Conservation (phyloP, 2,113 vertebrate genomes). For the Pelmatolapia mariae region DNA sequence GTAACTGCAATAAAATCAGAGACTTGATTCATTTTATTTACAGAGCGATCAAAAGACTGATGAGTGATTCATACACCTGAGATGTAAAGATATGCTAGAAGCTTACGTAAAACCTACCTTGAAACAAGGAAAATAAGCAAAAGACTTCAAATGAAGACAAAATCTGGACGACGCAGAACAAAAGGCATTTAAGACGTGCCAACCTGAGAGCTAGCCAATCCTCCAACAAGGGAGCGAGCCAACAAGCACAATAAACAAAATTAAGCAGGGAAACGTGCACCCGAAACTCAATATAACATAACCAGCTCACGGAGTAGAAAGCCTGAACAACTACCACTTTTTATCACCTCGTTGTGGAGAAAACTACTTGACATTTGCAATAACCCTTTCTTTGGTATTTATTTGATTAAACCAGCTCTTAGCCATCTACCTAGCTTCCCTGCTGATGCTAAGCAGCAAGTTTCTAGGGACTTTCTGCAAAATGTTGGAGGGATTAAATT, state of each 20-base stretch:
- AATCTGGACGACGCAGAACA: not conserved
- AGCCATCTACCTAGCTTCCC: not conserved
- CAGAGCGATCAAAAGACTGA: not conserved
- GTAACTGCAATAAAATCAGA: not conserved
- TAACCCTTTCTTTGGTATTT: not conserved
- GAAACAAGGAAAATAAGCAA: not conserved
- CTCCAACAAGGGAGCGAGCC: not conserved
- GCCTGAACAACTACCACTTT: not conserved
- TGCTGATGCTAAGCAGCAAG: not conserved
- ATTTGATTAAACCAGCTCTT: constrained; percentile 16
- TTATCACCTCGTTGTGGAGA: not conserved
- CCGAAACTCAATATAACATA: not conserved
- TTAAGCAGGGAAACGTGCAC: not conserved
- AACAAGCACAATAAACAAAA: not conserved
- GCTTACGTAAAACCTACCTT: not conserved
- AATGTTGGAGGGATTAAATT: constrained; percentile 30
- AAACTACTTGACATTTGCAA: not conserved
- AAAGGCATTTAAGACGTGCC: not conserved
- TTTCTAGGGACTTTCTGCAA: constrained; percentile 8
- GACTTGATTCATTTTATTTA: not conserved
- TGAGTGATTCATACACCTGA: not conserved
- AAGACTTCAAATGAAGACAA: not conserved
- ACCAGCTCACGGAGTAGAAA: not conserved
- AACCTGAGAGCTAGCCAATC: not conserved
- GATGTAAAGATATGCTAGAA: not conserved